Base-by-base conservation (phyloP, 2,797 vertebrate genomes). In the Arrhamphus sclerolepis region DNA sequence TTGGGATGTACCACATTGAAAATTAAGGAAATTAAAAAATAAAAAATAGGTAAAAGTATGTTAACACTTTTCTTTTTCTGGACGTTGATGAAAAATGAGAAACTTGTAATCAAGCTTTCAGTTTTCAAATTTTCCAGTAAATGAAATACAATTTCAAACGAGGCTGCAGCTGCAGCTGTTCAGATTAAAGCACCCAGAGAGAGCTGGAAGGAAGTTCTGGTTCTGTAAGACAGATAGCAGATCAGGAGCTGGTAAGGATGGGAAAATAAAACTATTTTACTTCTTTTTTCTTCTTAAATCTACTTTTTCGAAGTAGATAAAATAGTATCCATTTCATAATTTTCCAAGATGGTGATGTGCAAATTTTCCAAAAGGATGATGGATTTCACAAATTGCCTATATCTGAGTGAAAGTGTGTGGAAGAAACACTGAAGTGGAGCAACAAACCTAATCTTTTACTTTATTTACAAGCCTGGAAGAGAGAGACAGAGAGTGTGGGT, bases 381-480 rank as follows among this genome's bases (percentile, higher is more conserved):
- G 5, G 7, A 20, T 59, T 18, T 41, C 11, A 14, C 2, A 21
- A 29, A 16, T 57, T 9, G n/a, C 19, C 4, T 48, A 19, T 62
- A 0, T 44, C n/a, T 62, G n/a, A n/a, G 2, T 28, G 38, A n/a
- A 18, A 21, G 22, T 18, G 17, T 43, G 14, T 9, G 62, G 26
- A 29, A 42, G 10, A 59, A 34, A 47, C 19, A 0, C 2, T 56
- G 47, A 66, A 65, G 44, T 5, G 28, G 16, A 69, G 53, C 48
- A 41, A 26, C 5, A 4, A 42, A 59, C 52, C 10, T 20, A 21
- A 56, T 47, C 51, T 28, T 41, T 46, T 62, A 41, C 24, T 38
- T 57, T 66, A 71, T 75, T 73, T 66, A 65, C 43, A 16, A 22
- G 38, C 39, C 42, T 75, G 49, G 53, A 42, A 42, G 34, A 14